Evolutionary conservation across 2,113 vertebrate species (phyloP).

Genomic region (Pelecanoides urinatrix): DNA sequence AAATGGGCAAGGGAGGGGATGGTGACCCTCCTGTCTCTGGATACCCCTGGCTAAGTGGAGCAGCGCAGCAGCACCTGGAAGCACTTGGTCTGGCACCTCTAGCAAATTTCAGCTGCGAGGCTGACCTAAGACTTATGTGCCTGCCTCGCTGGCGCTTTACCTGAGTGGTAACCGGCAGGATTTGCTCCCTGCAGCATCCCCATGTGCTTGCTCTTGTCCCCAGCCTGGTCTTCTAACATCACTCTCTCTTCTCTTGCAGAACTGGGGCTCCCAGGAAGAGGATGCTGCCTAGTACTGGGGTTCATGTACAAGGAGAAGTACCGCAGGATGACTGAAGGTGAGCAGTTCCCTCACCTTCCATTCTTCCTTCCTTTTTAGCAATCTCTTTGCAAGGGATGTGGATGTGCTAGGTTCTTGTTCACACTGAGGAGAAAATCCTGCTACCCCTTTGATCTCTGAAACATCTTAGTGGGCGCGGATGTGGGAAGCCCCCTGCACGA

Average conservation of each 20-base stretch:
- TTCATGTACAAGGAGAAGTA: slow-evolving; percentile 85
- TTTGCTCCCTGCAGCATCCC: background rate
- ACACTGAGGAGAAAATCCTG: background rate
- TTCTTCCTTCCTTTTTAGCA: background rate
- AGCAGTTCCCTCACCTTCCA: slow-evolving; percentile 44
- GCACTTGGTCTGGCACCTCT: background rate
- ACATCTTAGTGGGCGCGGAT: background rate
- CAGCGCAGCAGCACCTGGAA: background rate
- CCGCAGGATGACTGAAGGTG: slow-evolving; percentile 83
- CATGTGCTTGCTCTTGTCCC: background rate
- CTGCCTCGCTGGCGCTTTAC: fast-evolving
- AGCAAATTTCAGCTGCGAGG: background rate
- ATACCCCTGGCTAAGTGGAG: fast-evolving
- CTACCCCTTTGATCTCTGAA: background rate
- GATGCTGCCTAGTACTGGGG: slow-evolving; percentile 80
- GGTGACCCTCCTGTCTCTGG: background rate
- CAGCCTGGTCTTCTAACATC: background rate
- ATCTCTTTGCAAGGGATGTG: background rate
- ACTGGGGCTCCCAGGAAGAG: slow-evolving; percentile 79
- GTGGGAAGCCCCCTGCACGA: background rate
- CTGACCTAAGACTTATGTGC: background rate
- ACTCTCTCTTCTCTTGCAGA: slow-evolving; percentile 71
- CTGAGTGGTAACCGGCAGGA: background rate
- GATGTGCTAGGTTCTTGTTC: background rate
- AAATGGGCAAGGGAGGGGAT: background rate